Percentiles rank a stretch among this genome's conserved stretches.
Evolutionary conservation across 2,113 vertebrate genomes (phyloP).

Genomic region (Psilopsiagon aurifrons): DNA sequence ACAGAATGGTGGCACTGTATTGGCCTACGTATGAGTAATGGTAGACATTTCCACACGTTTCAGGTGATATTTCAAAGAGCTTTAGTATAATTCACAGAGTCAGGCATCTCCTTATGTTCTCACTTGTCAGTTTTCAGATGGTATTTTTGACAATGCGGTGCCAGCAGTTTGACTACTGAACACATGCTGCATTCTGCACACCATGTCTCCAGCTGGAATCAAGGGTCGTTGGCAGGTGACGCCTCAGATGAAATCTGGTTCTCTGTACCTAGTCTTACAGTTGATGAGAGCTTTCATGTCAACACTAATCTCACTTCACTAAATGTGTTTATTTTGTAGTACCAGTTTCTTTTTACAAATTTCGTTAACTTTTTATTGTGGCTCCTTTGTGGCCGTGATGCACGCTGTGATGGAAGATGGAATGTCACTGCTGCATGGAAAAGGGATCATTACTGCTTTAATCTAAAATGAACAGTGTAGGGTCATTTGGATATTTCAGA

Average conservation of each 20-base stretch:
- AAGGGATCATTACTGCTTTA: slow-evolving; percentile 8
- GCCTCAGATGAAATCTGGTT: slow-evolving; percentile 50
- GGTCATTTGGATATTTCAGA: slow-evolving; percentile 52
- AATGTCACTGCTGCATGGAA: background rate
- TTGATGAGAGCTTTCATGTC: slow-evolving; percentile 66
- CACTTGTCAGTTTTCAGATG: slow-evolving; percentile 45
- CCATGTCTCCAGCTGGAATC: slow-evolving; percentile 38
- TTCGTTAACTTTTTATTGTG: slow-evolving; percentile 43
- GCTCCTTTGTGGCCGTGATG: background rate
- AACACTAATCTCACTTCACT: slow-evolving; percentile 67
- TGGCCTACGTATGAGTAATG: background rate
- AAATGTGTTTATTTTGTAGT: slow-evolving; percentile 67
- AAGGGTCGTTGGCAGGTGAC: slow-evolving; percentile 53
- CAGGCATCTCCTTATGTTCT: background rate
- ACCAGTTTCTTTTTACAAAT: slow-evolving; percentile 49
- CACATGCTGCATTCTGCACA: slow-evolving; percentile 23
- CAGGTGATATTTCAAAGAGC: background rate
- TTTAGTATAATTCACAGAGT: background rate
- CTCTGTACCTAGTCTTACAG: slow-evolving; percentile 50
- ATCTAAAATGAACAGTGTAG: slow-evolving; percentile 32
- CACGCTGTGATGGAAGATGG: background rate
- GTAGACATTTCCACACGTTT: background rate
- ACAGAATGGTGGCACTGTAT: background rate
- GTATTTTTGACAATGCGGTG: slow-evolving; percentile 14
- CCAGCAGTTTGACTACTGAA: slow-evolving; percentile 33